Evolutionary conservation across 1,140 invertebrate genomes (phyloP), one percentile per base, ranked within the genome.

Genomic region (Sitophilus oryzae): DNA sequence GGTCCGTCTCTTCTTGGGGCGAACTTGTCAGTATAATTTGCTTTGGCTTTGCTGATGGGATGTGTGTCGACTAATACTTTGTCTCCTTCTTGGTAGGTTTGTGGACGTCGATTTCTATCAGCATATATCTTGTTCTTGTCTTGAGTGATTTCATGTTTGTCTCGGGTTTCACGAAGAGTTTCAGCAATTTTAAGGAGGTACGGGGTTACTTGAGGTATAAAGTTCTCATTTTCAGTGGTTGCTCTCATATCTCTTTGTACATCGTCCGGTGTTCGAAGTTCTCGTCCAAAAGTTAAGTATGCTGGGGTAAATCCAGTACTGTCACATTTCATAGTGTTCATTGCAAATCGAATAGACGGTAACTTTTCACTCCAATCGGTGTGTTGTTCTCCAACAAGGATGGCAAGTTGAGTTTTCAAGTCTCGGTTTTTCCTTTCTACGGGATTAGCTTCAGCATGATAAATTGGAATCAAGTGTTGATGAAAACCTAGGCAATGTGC

Each of bases 391-490:
- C 4, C 18, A 30, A 15, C 9, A 10, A 36, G 34, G 16, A 43
- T 56, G 16, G 52, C 19, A 15, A 56, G 22, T 16, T 45, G 54
- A 15, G 36, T 51, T 45, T 51, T 56, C 18, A 56, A 9, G 21
- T 56, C 54, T 4, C 65, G 1, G 64, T 74, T 74, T 23, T 64
- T 70, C 1, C 72, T 41, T 55, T 74, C 72, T 1, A 67, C 54
- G 2, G 30, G 38, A 15, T 50, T 56, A 6, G 47, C 40, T 14
- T 19, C 38, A 6, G 54, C 22, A 14, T 56, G 25, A 15, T 74
- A 72, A 0, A 67, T 65, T 1, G 70, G 71, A 36, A 65, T 71
- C 1, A 73, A 49, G 2, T 53, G 50, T 21, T 74, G 72, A 2
- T 54, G 52, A 2, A 73, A 63, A 0, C 58, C 66, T 3, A 72